Evolutionary conservation across 2,113 vertebrate genomes (phyloP), one percentile per base, ranked within the genome.

Genomic region (Machaerirhynchus nigripectus): DNA sequence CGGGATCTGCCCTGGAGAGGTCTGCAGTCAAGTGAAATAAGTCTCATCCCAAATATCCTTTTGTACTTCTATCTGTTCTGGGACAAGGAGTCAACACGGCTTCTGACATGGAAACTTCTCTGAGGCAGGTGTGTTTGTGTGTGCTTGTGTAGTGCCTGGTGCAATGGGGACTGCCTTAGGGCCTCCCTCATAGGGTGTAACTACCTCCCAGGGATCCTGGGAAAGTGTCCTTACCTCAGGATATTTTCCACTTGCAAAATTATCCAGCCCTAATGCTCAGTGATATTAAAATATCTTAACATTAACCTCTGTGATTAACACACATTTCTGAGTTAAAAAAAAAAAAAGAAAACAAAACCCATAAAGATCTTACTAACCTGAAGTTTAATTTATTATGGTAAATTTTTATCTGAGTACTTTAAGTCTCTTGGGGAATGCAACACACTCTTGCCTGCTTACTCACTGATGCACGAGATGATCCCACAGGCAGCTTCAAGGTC

Each of bases 271-370:
- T 8, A 23, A 53, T 26, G 17, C 5, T 59, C 26, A 39, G 50
- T 13, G 20, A 22, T 39, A 40, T 33, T 52, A 86, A 24, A 40
- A 21, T 19, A 71, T 50, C 64, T 83, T 28, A 35, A 70, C 9
- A 42, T 21, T 53, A 37, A 47, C 9, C 53, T 87, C 22, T 35
- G 13, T 15, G 23, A 61, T 19, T 44, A 71, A 42, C 27, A 50
- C 8, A 42, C 7, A 44, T 49, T 61, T 77, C 18, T 73, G 31
- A 75, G 5, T 12, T 21, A 60, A 77, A n/a, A 27, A 42, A 14
- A 26, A 13, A 59, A 13, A 5, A 6, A 18, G 13, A 39, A 39
- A 39, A 2, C 9, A 52, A 13, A 13, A 2, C 2, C 1, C 9
- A 4, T 33, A 23, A 82, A 76, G 59, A 39, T 44, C 10, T 21